Evolutionary conservation across 2,797 vertebrate genomes (phyloP).

Genomic region (Peromyscus eremicus): DNA sequence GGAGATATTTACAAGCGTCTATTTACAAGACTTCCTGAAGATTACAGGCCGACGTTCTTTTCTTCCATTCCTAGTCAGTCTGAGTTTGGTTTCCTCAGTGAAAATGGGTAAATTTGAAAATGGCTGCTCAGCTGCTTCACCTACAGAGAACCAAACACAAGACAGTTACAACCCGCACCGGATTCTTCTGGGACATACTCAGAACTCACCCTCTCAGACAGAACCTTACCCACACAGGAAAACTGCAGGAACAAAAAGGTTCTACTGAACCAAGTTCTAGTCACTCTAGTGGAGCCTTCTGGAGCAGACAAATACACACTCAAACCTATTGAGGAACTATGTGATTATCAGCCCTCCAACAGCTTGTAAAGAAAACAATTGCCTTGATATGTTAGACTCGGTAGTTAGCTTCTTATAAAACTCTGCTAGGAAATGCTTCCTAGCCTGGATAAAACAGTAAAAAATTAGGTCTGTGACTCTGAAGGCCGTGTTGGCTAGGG

Average conservation of each 20-base stretch:
- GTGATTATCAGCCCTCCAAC: not conserved
- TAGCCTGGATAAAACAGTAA: not conserved
- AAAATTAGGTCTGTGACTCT: not conserved
- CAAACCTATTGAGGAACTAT: not conserved
- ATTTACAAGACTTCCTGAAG: conserved; percentile 93
- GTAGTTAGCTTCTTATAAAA: conserved; percentile 4
- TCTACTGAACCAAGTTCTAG: not conserved
- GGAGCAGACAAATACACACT: not conserved
- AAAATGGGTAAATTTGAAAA: conserved; percentile 97
- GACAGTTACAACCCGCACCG: not conserved
- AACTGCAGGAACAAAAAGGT: conserved; percentile 23
- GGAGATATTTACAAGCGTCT: conserved; percentile 91
- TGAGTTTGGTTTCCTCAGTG: conserved; percentile 93
- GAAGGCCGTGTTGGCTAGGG: not conserved
- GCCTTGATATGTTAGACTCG: not conserved
- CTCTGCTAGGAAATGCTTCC: not conserved
- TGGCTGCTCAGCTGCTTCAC: conserved; percentile 96
- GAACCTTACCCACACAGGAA: not conserved
- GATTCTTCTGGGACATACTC: not conserved
- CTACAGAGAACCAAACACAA: conserved; percentile 85
- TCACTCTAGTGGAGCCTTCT: not conserved
- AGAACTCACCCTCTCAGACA: conserved; percentile 31
- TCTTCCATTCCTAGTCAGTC: conserved; percentile 96
- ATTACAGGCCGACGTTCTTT: conserved; percentile 92
- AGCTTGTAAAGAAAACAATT: conserved; percentile 12